Evolutionary conservation across 2,888 invertebrate genomes (phyloP), one percentile per base, ranked within the genome.

Genomic region (Ichneumoninae sp.): DNA sequence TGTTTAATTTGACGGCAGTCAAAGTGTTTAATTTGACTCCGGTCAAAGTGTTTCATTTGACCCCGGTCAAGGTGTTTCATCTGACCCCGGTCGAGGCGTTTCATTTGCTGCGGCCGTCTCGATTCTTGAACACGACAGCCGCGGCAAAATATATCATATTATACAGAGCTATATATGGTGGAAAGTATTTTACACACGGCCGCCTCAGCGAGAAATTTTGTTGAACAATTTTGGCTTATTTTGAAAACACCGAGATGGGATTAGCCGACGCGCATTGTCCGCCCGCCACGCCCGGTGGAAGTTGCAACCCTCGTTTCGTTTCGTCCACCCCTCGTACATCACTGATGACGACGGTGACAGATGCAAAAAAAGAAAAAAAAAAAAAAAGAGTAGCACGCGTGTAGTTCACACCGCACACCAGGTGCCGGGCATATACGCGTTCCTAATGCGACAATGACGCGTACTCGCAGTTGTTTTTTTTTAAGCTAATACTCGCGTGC

Each of bases 231-330:
- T 57, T 33, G 40, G 88, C 81, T 87, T 89, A 90, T 90, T 90
- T 90, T 88, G 76, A 88, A 90, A 90, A 90, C 87, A 90, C 78
- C 87, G 70, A 66, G 74, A 81, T 73, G 78, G 68, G 87, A 87
- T 87, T 85, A 87, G 82, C 77, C 75, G 22, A 44, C 52, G 77
- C 70, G 52, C 68, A 85, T 85, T 85, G 80, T 82, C 76, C 44
- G 52, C 16, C 30, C 75, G 68, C 22, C 54, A 22, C 26, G 71
- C 47, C 44, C 26, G 87, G 85, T 75, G 57, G 33, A 63, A 30
- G 87, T 89, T 88, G 88, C 88, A 87, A 69, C 84, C 84, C 78
- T 81, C 66, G 74, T 81, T 81, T 84, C 83, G 82, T 88, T 86
- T 86, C 80, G 71, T 78, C 69, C 79, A 33, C 75, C 81, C 80